Conservation (phyloP, 1,140 invertebrate species). For the Pogonus chalceus region DNA sequence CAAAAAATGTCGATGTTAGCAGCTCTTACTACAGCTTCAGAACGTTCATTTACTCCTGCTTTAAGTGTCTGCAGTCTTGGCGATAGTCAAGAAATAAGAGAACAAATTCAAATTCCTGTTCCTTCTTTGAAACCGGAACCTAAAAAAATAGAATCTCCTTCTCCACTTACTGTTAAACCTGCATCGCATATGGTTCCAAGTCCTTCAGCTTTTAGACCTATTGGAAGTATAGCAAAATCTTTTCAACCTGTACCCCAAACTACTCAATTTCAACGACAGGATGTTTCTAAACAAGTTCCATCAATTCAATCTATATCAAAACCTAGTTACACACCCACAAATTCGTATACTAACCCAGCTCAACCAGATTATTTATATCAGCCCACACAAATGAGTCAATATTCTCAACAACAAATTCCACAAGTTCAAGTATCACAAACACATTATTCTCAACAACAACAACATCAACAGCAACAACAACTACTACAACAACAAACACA, state of each 20-base stretch:
- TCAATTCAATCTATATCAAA: neutral
- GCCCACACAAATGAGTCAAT: too few relatives aligned
- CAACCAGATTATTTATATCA: too few relatives aligned
- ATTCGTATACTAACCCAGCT: neutral
- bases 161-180: neutral
- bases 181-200: neutral
- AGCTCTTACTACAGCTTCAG: constrained; percentile 40
- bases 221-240: too few relatives aligned
- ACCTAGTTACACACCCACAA: neutral
- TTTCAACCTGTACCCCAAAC: neutral
- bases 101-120: constrained; percentile 10
- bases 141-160: constrained; percentile 1
- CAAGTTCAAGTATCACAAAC: too few relatives aligned
- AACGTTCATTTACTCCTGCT: constrained; percentile 18
- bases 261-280: neutral
- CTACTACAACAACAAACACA: constrained; percentile 12
- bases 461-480: too few relatives aligned
- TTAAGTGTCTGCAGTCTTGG: constrained; percentile 9
- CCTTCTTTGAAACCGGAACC: constrained; percentile 16
- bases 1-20: constrained; percentile 33
- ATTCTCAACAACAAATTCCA: too few relatives aligned
- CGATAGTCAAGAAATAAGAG: constrained; percentile 10
- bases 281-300: neutral
- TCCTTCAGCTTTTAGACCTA: neutral
- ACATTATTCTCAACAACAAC: neutral